Evolutionary conservation across 2,888 invertebrate genomes (phyloP).

Genomic region (Anaspis maculata): DNA sequence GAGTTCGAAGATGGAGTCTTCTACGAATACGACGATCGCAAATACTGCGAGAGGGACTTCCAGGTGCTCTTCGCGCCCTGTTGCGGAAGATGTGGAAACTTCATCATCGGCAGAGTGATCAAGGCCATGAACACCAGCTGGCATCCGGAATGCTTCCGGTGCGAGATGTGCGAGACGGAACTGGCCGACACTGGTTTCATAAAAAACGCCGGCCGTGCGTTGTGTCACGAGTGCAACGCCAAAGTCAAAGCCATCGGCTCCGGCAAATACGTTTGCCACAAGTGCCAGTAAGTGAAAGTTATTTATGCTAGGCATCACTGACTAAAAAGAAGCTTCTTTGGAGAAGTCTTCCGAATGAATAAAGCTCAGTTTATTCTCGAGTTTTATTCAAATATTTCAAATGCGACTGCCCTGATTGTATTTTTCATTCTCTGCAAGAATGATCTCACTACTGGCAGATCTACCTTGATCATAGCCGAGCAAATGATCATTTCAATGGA

Average conservation of each 20-base stretch:
- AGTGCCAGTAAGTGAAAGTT: constrained; percentile 97
- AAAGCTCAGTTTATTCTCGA: no score
- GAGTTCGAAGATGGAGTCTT: constrained; percentile 96
- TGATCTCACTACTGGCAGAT: no score
- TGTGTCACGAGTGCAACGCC: constrained; percentile 96
- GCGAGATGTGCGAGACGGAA: constrained; percentile 85
- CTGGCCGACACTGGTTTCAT: constrained; percentile 97
- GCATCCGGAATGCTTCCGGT: constrained; percentile 97
- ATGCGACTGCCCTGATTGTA: no score
- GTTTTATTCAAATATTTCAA: no score
- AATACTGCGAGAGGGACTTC: constrained; percentile 98
- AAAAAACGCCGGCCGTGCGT: constrained; percentile 73
- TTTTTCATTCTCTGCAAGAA: no score
- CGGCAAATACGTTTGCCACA: constrained; percentile 96
- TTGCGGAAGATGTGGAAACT: constrained; percentile 73
- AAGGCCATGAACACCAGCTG: constrained; percentile 99
- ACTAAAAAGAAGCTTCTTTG: no score
- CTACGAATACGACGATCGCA: constrained; percentile 97
- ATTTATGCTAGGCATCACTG: no score
- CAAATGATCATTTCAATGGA: neutral
- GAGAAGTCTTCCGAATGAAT: no score
- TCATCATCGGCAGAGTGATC: constrained; percentile 97
- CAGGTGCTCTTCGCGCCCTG: constrained; percentile 85
- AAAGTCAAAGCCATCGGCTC: constrained; percentile 89
- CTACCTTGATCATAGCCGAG: no score